Base-by-base conservation (phyloP, 2,797 vertebrate species). In the Ctenosaura bakeri region DNA sequence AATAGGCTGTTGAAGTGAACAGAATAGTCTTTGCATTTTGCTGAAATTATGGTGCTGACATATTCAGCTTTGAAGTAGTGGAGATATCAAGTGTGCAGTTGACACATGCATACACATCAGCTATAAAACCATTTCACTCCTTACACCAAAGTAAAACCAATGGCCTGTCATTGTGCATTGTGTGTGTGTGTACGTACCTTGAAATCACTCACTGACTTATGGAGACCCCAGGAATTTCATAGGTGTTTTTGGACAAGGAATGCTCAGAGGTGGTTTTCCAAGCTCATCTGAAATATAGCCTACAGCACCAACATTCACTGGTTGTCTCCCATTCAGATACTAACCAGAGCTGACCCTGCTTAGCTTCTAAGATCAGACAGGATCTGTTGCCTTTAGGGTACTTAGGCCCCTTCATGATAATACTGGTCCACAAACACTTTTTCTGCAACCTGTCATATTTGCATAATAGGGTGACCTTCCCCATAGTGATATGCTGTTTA, bases 1-100 rank as follows among this genome's bases (percentile, higher is more conserved):
- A 82, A 90, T 62, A 73, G 1, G 56, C 73, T 86, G 32, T n/a
- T 62, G 35, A 74, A n/a, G 66, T 24, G 69, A 91, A 50, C 9
- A 24, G 24, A 80, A 83, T 29, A 32, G n/a, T 26, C 35, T 6
- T 20, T 83, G n/a, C 20, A 46, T 26, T 42, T 18, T 76, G 77
- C 32, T 62, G 38, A 73, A 78, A 88, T 71, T 26, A 38, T 76
- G 56, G 5, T 7, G 16, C 42, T 82, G 69, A 90, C 64, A 76
- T 74, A 26, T 46, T 35, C 52, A 73, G 77, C 32, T 9, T 6
- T 16, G 29, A 66, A 73, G 56, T 56, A 29, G 52, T 83, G 56
- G 29, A 29, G 52, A 78, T 52, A 38, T 77, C 24, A 26, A 54
- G 42, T 1, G 56, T 42, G 6, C 42, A 64, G 18, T 38, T 71